Evolutionary conservation across 2,888 invertebrate genomes (phyloP), one percentile per base, ranked within the genome.

Genomic region (Acanthopleura granulata): DNA sequence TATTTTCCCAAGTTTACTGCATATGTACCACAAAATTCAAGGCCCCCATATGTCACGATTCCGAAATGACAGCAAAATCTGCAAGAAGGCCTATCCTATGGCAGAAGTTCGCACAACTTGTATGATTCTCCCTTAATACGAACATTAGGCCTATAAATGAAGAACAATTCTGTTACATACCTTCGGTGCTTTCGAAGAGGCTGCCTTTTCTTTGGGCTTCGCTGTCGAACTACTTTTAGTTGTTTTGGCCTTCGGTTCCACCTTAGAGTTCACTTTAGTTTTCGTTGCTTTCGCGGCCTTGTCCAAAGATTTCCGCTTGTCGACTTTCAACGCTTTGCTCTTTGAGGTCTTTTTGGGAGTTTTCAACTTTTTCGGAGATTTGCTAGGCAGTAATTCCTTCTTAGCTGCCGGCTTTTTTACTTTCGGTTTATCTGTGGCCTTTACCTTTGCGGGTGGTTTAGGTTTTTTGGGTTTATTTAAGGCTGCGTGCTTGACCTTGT

Each of bases 401-500:
- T 71, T 71, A 9, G 18, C 30, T 11, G 18, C 27, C 1, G 22
- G 4, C 18, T 72, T 61, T 49, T 49, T 49, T 66, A 16, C 29
- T 27, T 27, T 27, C 6, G 66, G 66, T 25, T 66, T 66, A 22
- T 66, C 29, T 12, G 62, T 62, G 9, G 29, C 25, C 12, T 61
- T 30, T 16, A 72, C 9, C 49, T 76, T 77, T 0, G 75, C 62
- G 27, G 71, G 61, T 27, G 73, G 72, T 25, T 22, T 22, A 6
- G 22, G 22, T 27, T 66, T 27, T 27, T 66, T 66, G 25, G 66
- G 66, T 61, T 76, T 77, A 51, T 71, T 62, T 29, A 69, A 16
- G 11, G 75, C 76, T 11, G 66, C 75, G 61, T 70, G 11, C 51
- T 77, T 77, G 1, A 74, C 72, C 51, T 77, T 77, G 72, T 76